Evolutionary conservation across 2,888 invertebrate genomes (phyloP).

Genomic region (Athrips mouffetella): DNA sequence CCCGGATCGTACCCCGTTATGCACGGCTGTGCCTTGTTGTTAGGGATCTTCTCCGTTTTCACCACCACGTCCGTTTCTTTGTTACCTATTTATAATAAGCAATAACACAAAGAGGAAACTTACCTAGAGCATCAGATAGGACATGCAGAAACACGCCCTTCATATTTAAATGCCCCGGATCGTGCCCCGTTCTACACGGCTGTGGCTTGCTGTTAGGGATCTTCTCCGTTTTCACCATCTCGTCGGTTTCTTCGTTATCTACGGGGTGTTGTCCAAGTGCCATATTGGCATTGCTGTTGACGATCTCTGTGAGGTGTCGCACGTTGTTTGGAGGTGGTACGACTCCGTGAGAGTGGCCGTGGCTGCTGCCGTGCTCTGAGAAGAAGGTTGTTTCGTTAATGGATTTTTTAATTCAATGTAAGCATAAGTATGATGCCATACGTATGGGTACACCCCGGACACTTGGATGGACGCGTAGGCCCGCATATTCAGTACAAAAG

Average conservation of each 20-base stretch:
- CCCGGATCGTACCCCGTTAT: constrained; percentile 72
- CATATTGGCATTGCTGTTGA: constrained; percentile 72
- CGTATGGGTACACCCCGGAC: too few species aligned
- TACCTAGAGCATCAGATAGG: constrained; percentile 96
- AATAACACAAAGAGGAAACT: too few species aligned
- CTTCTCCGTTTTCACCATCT: constrained; percentile 60
- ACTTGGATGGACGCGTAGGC: too few species aligned
- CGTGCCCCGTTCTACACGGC: constrained; percentile 48
- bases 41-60: constrained; percentile 44
- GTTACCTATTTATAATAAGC: too few species aligned
- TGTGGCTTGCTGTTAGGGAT: constrained; percentile 57
- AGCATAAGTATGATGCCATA: too few species aligned
- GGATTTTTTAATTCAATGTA: too few species aligned
- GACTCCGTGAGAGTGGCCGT: constrained; percentile 82
- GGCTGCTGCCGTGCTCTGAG: constrained; percentile 85
- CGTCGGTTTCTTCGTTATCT: constrained; percentile 65
- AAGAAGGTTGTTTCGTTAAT: too few species aligned
- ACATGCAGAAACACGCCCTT: constrained; percentile 99
- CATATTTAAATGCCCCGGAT: constrained; percentile 97
- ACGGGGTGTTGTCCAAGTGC: constrained; percentile 67
- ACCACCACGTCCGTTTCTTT: constrained; percentile 73
- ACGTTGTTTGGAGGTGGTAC: constrained; percentile 71
- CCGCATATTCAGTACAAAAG: too few species aligned
- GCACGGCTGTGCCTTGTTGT: constrained; percentile 60
- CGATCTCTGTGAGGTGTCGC: constrained; percentile 65